Evolutionary conservation across 2,113 vertebrate species (phyloP).

Genomic region (Paradisaea rubra): DNA sequence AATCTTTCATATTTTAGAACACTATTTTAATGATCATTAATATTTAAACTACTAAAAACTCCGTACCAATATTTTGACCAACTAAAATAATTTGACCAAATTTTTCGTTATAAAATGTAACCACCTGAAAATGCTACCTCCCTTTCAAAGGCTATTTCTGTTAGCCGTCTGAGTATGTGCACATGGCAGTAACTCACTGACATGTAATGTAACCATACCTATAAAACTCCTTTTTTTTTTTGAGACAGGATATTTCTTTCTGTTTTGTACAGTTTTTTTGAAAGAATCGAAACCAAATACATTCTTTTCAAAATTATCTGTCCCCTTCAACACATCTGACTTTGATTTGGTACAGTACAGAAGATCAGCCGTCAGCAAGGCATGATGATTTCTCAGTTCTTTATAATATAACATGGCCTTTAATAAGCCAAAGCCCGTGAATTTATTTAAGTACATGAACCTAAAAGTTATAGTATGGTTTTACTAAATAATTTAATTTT

Average conservation of each 20-base stretch:
- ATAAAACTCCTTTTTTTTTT: not conserved
- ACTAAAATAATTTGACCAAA: not conserved
- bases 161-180: not conserved
- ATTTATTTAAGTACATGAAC: not conserved
- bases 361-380: not conserved
- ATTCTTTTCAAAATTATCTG: not conserved
- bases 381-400: not conserved
- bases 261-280: not conserved
- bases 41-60: not conserved
- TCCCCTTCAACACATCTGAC: not conserved
- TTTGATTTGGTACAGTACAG: not conserved
- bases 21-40: not conserved
- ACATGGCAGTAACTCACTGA: not conserved
- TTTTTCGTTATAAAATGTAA: not conserved
- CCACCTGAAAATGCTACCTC: not conserved
- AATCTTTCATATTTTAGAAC: not conserved
- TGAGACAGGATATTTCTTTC: not conserved
- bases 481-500: not conserved
- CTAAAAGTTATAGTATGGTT: not conserved
- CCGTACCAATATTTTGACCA: not conserved
- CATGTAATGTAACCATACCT: not conserved
- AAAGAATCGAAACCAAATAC: not conserved
- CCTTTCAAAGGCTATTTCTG: not conserved
- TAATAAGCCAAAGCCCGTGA: not conserved
- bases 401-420: not conserved